Evolutionary conservation across 2,888 invertebrate genomes (phyloP).

Genomic region (Diarsia rubi): DNA sequence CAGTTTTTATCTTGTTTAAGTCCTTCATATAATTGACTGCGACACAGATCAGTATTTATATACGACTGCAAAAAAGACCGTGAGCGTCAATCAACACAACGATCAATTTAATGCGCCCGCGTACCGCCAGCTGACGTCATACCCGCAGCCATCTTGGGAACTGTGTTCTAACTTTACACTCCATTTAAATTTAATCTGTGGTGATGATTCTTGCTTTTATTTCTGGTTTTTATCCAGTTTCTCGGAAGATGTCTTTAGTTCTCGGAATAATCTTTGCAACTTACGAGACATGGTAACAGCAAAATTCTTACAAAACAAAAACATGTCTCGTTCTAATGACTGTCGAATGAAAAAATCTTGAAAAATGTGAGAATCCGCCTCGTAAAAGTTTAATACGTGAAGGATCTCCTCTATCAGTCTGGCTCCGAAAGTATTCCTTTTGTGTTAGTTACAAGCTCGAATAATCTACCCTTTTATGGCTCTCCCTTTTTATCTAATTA

Average conservation of each 20-base stretch:
- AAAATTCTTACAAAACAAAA: conserved; percentile 46
- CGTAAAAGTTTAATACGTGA: conserved; percentile 37
- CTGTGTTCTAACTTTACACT: conserved; percentile 53
- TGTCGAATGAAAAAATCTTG: conserved; percentile 29
- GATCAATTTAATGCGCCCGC: conserved; percentile 79
- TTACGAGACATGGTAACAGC: conserved; percentile 30
- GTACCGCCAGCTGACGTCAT: conserved; percentile 73
- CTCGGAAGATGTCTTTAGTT: conserved; percentile 21
- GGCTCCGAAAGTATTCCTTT: conserved; percentile 34
- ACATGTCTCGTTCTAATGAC: conserved; percentile 36
- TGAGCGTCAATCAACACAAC: conserved; percentile 81
- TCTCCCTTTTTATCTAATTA: conserved; percentile 49
- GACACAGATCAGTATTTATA: conserved; percentile 59
- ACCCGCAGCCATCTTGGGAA: conserved; percentile 76
- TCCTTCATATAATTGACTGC: conserved; percentile 59
- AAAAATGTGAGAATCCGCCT: conserved; percentile 35
- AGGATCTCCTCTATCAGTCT: conserved; percentile 28
- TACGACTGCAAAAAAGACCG: conserved; percentile 76
- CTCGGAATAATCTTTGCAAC: conserved; percentile 16
- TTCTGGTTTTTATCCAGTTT: conserved; percentile 31
- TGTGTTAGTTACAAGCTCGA: conserved; percentile 37
- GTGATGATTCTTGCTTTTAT: conserved; percentile 34
- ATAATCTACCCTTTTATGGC: conserved; percentile 44
- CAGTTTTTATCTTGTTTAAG: conserved; percentile 52
- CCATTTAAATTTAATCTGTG: conserved; percentile 61